Evolutionary conservation across 92 coral and sea anemone species (phyloP).

Genomic region (Umimayanthus chanpuru): DNA sequence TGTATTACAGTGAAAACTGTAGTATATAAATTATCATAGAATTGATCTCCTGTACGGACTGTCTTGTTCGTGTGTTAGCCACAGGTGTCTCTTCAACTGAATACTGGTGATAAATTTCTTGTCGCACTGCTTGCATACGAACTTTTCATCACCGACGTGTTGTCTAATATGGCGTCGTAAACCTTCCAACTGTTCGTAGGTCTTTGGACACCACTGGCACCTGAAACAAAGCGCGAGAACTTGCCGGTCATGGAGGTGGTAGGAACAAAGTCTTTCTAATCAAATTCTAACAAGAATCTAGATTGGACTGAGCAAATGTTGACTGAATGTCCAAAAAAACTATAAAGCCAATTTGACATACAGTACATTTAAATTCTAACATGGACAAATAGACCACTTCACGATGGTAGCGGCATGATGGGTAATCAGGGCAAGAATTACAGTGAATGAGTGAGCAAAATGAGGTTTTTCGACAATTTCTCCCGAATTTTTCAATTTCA

Average conservation of each 20-base stretch:
- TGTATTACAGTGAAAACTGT: not conserved
- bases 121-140: conserved; percentile 79
- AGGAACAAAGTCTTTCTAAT: not conserved
- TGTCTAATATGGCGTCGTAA: conserved; percentile 83
- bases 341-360: no score
- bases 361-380: no score
- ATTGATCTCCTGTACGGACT: conserved; percentile 88
- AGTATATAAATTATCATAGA: conserved; percentile 19
- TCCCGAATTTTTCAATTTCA: no score
- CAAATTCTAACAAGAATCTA: no score
- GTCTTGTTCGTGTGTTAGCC: conserved; percentile 86
- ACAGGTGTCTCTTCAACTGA: conserved; percentile 83
- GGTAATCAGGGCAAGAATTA: no score
- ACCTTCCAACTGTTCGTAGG: conserved; percentile 86
- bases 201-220: conserved; percentile 93
- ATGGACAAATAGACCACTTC: no score
- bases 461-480: no score
- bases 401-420: no score
- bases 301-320: no score
- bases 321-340: no score
- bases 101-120: conserved; percentile 88
- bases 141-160: conserved; percentile 86
- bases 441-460: no score
- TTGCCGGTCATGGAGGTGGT: not conserved
- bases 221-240: conserved; percentile 33